Base-by-base conservation (phyloP, 2,797 vertebrate genomes). In the Brotula barbata region DNA sequence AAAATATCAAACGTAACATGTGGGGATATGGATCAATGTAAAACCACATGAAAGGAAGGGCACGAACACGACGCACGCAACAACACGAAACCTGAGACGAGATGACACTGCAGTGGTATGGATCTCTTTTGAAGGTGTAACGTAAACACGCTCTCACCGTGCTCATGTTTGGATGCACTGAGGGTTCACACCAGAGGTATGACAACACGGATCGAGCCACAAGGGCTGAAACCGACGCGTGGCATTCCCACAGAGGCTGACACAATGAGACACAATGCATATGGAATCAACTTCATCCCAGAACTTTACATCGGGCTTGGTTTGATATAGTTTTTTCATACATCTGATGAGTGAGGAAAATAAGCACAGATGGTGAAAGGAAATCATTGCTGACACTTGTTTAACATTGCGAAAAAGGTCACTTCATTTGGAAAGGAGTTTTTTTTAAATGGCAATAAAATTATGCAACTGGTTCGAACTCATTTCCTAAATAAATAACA, bases 201-300 rank as follows among this genome's bases (percentile, higher is more conserved):
- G 45, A 51, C 36, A 39, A 51, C 42, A 33, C 7, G 13, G 28
- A 21, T n/a, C 0, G 1, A 1, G 11, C n/a, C 23, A 23, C 0
- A 15, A 46, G 43, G 46, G 22, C 0, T 0, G 33, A 37, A 19
- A 15, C 15, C 9, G 1, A 7, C 3, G 6, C 12, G 28, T 22
- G 7, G 51, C 19, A n/a, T 47, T 64, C n/a, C 36, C 19, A 1
- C 1, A 14, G 43, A 44, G 47, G 34, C 0, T 0, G 28, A 48
- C 21, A 50, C 20, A 44, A 20, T 36, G 31, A 72, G 43, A 69
- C 15, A 25, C 36, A 15, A 6, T 52, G 36, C 58, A 34, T 4
- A 41, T 37, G 14, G 45, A 36, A 60, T 7, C 49, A n/a, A n/a
- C n/a, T n/a, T n/a, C n/a, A n/a, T n/a, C n/a, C n/a, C n/a, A n/a